Conservation (phyloP, 2,888 invertebrate species). For the Ptilodon capucinus region DNA sequence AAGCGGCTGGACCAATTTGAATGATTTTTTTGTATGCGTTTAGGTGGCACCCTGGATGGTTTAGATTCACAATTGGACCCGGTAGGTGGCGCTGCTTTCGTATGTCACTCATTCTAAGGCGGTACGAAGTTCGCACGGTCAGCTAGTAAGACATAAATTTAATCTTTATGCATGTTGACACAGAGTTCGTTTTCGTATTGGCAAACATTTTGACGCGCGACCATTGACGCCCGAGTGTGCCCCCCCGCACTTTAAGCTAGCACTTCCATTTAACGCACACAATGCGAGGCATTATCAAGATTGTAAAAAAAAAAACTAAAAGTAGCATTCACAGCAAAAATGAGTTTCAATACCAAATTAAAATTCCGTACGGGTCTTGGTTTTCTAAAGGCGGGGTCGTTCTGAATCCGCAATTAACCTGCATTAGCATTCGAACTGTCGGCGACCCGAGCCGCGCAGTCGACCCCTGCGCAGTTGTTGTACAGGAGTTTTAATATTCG, state of each 20-base stretch:
- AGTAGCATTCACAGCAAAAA: constrained; percentile 16
- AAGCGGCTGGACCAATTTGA: too few species aligned
- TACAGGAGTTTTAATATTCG: constrained; percentile 2
- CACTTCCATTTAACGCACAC: not conserved
- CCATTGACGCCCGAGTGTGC: too few species aligned
- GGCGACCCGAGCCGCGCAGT: constrained; percentile 39
- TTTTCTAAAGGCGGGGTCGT: constrained; percentile 63
- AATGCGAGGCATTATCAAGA: not conserved
- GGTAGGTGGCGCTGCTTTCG: too few species aligned
- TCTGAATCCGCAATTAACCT: constrained; percentile 73
- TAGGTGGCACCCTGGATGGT: too few species aligned
- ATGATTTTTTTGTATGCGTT: too few species aligned
- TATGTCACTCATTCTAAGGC: too few species aligned
- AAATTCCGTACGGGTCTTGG: constrained; percentile 56
- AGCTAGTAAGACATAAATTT: too few species aligned
- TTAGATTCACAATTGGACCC: too few species aligned
- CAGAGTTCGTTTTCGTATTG: too few species aligned
- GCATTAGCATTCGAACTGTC: constrained; percentile 67
- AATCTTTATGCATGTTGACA: too few species aligned
- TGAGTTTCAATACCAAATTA: constrained; percentile 35
- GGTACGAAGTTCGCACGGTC: too few species aligned
- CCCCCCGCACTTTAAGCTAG: not conserved
- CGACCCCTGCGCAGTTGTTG: constrained; percentile 26
- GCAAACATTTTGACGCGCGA: too few species aligned
- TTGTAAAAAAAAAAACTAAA: not conserved